Conservation (phyloP, 2,797 vertebrate species). For the Mareca penelope region DNA sequence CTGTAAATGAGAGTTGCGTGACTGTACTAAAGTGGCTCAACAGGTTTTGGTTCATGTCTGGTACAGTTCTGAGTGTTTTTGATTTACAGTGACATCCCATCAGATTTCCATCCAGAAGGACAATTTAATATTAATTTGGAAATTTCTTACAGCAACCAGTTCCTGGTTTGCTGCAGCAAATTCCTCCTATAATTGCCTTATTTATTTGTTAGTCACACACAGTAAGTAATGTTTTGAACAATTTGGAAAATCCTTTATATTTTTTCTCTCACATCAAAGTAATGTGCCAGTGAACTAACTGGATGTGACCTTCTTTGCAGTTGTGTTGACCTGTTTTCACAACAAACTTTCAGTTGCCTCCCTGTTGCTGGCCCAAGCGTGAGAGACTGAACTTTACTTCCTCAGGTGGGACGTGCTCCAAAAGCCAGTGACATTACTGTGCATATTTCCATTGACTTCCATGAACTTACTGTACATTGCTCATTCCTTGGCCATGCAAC, state of each 20-base stretch:
- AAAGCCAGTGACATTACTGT: neutral
- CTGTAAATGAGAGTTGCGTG: slow-evolving; percentile 13
- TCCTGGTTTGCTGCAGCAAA: neutral
- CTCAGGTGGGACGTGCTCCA: neutral
- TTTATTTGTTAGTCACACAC: neutral
- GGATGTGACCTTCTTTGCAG: neutral
- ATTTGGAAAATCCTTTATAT: neutral
- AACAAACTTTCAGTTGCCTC: neutral
- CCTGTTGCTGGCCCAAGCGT: neutral
- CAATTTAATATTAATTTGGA: neutral
- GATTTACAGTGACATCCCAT: neutral
- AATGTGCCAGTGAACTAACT: neutral
- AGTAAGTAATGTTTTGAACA: neutral
- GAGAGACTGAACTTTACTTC: neutral
- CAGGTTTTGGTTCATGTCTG: slow-evolving; percentile 40
- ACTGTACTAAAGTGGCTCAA: neutral
- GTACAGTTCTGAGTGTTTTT: neutral
- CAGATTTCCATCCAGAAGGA: slow-evolving; percentile 1
- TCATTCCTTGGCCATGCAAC: neutral
- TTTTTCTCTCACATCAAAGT: neutral
- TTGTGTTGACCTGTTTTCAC: neutral
- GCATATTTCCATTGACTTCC: neutral
- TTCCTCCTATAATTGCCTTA: neutral
- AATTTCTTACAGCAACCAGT: neutral
- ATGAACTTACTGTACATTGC: neutral